Evolutionary conservation across 2,888 invertebrate species (phyloP).

Genomic region (Escarpia spicata): DNA sequence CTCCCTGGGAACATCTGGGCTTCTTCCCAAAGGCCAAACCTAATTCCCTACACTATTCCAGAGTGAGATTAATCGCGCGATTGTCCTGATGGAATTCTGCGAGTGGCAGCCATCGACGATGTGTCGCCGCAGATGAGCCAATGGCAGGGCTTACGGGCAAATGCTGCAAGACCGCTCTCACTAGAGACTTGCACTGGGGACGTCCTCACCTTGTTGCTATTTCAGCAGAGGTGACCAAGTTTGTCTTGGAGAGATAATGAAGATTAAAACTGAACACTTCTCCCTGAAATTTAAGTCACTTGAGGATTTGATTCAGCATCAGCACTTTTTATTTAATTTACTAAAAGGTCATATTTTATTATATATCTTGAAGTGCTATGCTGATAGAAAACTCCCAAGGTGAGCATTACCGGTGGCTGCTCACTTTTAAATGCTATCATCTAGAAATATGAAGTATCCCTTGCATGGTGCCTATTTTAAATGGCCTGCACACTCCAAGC

Average conservation of each 20-base stretch:
- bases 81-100: constrained; percentile 12
- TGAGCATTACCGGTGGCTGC: too few species aligned
- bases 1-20: neutral
- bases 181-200: neutral
- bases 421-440: neutral
- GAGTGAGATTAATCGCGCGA: neutral
- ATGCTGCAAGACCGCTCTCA: neutral
- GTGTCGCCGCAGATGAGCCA: neutral
- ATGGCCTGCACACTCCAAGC: neutral
- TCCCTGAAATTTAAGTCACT: neutral
- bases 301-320: neutral
- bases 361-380: neutral
- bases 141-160: neutral
- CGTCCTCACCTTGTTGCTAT: neutral
- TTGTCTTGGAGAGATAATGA: neutral
- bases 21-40: neutral
- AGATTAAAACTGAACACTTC: neutral
- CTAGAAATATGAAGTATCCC: neutral
- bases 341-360: neutral
- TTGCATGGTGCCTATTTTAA: too few species aligned
- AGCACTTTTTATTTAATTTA: neutral
- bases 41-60: neutral
- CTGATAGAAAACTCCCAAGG: too few species aligned
- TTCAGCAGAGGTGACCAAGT: neutral
- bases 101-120: neutral